These are phyloP conservation scores for Andrena bucephala DNA, from an alignment of 2,888 invertebrate species.

Conservation along the genomic window DNA sequence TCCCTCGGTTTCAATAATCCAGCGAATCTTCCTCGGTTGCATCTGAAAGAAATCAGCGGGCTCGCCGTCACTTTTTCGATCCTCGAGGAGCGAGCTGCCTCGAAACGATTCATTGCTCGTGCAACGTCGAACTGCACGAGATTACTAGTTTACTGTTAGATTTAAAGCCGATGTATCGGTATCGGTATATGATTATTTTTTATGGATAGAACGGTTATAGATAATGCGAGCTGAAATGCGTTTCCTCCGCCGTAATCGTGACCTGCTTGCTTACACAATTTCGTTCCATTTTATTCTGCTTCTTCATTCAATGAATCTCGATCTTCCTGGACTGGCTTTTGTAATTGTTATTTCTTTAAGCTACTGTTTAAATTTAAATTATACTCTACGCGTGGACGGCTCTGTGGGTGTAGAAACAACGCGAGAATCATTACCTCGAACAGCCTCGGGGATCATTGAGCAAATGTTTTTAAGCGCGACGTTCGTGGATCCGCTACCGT, in stretches of 20 bases:
- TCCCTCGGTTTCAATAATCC: conserved; percentile 86
- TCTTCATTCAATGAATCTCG: background rate
- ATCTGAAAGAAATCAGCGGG: conserved; percentile 63
- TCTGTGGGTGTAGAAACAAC: background rate
- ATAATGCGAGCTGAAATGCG: conserved; percentile 56
- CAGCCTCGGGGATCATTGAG: conserved; percentile 7
- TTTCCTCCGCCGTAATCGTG: conserved; percentile 14
- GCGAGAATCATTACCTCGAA: conserved; percentile 40
- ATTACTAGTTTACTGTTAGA: conserved; percentile 54
- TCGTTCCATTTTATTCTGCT: background rate
- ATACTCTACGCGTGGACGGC: background rate
- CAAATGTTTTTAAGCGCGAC: conserved; percentile 20
- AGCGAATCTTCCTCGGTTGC: conserved; percentile 85
- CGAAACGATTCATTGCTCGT: conserved; percentile 16
- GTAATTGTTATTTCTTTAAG: background rate
- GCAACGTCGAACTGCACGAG: conserved; percentile 51
- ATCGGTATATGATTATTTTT: conserved; percentile 68
- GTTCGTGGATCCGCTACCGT: conserved; percentile 4
- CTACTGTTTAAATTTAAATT: conserved; percentile 15
- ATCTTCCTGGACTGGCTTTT: background rate
- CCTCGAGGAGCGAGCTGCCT: background rate
- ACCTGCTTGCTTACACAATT: background rate
- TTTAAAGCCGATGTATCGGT: conserved; percentile 55
- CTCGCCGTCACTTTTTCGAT: background rate
- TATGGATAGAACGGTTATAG: conserved; percentile 54